Conservation (phyloP, 2,797 vertebrate species). For the Hyperoplus immaculatus region DNA sequence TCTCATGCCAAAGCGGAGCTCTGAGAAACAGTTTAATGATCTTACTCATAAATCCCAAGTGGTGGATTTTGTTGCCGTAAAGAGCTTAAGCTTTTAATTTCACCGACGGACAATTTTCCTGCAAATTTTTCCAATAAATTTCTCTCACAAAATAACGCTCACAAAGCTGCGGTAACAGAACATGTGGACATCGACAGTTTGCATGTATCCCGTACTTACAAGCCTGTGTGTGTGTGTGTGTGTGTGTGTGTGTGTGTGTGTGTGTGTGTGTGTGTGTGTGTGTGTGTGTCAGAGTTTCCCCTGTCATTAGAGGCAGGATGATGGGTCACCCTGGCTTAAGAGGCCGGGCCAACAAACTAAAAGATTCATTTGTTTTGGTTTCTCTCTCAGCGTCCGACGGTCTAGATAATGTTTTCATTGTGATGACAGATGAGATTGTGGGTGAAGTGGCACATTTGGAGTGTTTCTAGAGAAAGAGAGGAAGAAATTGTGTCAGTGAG, state of each 20-base stretch:
- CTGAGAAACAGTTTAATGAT: slow-evolving; percentile 73
- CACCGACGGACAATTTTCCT: slow-evolving; percentile 69
- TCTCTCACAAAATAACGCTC: slow-evolving; percentile 39
- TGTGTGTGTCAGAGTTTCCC: slow-evolving; percentile 59
- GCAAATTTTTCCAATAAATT: slow-evolving; percentile 72
- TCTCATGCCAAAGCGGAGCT: slow-evolving; percentile 34
- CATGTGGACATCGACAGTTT: slow-evolving; percentile 45
- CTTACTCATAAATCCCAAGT: slow-evolving; percentile 59
- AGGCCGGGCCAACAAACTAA: slow-evolving; percentile 38
- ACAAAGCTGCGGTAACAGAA: slow-evolving; percentile 35
- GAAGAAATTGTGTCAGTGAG: not conserved
- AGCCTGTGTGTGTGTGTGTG: not conserved
- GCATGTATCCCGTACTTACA: slow-evolving; percentile 30
- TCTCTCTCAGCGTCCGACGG: slow-evolving; percentile 43
- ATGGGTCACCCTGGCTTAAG: slow-evolving; percentile 31
- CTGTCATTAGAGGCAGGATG: slow-evolving; percentile 24
- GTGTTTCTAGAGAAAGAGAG: not conserved
- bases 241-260: too few species aligned
- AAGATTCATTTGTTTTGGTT: slow-evolving; percentile 57
- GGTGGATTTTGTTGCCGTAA: slow-evolving; percentile 52
- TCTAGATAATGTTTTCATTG: slow-evolving; percentile 40
- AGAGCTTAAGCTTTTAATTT: slow-evolving; percentile 56
- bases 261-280: slow-evolving; percentile 33
- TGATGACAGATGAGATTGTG: slow-evolving; percentile 32
- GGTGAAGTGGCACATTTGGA: not conserved